These are phyloP conservation scores for Collichthys lucidus DNA, from an alignment of 2,113 vertebrate species.

Conservation along the genomic window DNA sequence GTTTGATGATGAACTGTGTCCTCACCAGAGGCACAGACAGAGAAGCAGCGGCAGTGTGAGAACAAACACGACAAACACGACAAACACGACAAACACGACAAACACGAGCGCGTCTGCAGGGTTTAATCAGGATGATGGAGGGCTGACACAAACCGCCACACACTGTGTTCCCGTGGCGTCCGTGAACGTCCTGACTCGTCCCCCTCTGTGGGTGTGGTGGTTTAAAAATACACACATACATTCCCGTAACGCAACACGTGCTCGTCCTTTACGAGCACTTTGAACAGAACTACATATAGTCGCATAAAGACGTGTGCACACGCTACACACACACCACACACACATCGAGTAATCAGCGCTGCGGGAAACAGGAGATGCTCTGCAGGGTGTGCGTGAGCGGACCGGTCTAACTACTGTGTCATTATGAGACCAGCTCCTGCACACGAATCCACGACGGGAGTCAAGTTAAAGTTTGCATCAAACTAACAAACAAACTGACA, in stretches of 20 bases:
- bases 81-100: too few species aligned
- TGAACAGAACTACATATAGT: constrained; percentile 46
- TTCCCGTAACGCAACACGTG: constrained; percentile 31
- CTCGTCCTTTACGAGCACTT: constrained; percentile 48
- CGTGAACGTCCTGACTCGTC: not conserved
- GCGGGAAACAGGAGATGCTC: constrained; percentile 60
- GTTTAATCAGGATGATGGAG: not conserved
- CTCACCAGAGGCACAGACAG: not conserved
- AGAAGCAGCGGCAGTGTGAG: constrained; percentile 13
- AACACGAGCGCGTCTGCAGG: not conserved
- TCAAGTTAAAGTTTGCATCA: constrained; percentile 52
- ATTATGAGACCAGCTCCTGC: constrained; percentile 69
- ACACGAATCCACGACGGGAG: constrained; percentile 43
- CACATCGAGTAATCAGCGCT: constrained; percentile 59
- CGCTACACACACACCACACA: constrained; percentile 40
- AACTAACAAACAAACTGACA: not conserved
- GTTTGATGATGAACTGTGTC: constrained; percentile 28
- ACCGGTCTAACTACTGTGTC: constrained; percentile 61
- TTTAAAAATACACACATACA: constrained; percentile 66
- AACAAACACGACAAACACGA: too few species aligned
- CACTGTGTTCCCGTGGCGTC: constrained; percentile 24
- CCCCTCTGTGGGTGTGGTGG: constrained; percentile 36
- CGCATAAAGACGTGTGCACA: constrained; percentile 33
- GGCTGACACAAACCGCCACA: not conserved
- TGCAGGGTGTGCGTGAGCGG: constrained; percentile 56